Conservation (phyloP, 2,888 invertebrate genomes). For the Eledone cirrhosa region DNA sequence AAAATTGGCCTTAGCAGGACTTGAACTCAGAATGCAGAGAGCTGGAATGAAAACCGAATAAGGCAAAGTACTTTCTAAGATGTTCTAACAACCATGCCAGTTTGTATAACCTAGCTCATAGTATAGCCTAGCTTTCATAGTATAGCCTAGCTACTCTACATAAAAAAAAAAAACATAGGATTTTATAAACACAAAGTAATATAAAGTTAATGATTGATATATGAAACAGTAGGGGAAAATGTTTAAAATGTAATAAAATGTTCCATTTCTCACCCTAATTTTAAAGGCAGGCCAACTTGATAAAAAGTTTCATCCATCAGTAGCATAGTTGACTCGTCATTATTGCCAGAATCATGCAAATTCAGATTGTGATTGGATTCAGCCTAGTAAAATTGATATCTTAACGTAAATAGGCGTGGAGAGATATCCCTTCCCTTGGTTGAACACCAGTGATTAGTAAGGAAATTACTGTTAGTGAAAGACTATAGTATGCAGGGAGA, state of each 20-base stretch:
- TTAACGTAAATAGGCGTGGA: conserved; percentile 33
- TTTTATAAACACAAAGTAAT: too few relatives aligned
- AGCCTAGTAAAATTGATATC: conserved; percentile 51
- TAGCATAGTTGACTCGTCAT: conserved; percentile 85
- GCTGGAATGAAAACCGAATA: too few relatives aligned
- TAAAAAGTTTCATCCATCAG: conserved; percentile 95
- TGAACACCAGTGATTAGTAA: conserved; percentile 6
- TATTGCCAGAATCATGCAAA: conserved; percentile 92
- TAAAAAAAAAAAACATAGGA: too few relatives aligned
- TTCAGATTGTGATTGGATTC: conserved; percentile 64
- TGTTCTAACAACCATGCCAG: too few relatives aligned
- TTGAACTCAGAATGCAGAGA: too few relatives aligned
- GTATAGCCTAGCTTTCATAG: too few relatives aligned
- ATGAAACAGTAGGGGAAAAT: neutral
- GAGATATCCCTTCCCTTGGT: conserved; percentile 28
- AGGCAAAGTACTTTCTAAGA: too few relatives aligned
- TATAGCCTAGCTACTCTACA: too few relatives aligned
- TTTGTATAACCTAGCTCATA: too few relatives aligned
- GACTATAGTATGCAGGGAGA: neutral
- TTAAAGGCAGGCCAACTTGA: conserved; percentile 86
- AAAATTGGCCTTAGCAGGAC: too few relatives aligned
- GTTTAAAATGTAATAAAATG: conserved; percentile 3
- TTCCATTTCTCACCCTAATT: conserved; percentile 81
- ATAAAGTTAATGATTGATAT: too few relatives aligned
- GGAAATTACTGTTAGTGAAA: too few relatives aligned